A percentile compares a stretch with the other conserved stretches of the same genome.
These are phyloP conservation scores for honey bee (Apis mellifera) DNA, from an alignment of 1,140 invertebrate genomes.

Conservation along the genomic window DNA sequence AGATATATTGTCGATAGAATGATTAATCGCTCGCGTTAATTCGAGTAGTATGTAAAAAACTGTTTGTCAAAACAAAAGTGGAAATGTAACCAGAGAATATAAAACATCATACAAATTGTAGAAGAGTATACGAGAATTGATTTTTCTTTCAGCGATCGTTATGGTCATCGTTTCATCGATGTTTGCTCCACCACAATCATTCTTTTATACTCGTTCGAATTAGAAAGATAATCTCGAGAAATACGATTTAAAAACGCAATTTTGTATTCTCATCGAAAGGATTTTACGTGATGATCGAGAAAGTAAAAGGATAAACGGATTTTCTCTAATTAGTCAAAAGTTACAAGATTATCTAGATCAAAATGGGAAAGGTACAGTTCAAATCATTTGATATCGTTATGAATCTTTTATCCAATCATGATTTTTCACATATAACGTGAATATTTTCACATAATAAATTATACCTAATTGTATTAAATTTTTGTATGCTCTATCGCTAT, in stretches of 20 bases:
- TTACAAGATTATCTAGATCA: neutral
- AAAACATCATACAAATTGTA: neutral
- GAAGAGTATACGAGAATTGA: neutral
- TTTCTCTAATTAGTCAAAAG: neutral
- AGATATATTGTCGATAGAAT: too few relatives aligned
- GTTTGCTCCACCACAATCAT: neutral
- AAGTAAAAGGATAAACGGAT: neutral
- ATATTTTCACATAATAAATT: too few relatives aligned
- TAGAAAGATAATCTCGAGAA: conserved; percentile 6
- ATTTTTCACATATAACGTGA: too few relatives aligned
- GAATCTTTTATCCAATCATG: too few relatives aligned
- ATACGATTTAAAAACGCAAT: neutral
- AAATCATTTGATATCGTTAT: too few relatives aligned
- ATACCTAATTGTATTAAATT: too few relatives aligned
- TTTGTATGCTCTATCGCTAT: too few relatives aligned
- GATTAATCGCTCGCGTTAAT: too few relatives aligned
- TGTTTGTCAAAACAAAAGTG: too few relatives aligned
- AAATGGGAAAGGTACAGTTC: conserved; percentile 29
- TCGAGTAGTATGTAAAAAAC: too few relatives aligned
- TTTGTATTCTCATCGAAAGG: neutral
- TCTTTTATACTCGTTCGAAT: neutral
- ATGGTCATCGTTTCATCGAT: neutral
- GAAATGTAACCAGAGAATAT: too few relatives aligned
- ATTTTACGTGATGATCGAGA: conserved; percentile 7
- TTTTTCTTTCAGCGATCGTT: neutral